phyloP scores from a whole-genome alignment of 1,140 invertebrate genomes.

The Drosophila burlai region DNA sequence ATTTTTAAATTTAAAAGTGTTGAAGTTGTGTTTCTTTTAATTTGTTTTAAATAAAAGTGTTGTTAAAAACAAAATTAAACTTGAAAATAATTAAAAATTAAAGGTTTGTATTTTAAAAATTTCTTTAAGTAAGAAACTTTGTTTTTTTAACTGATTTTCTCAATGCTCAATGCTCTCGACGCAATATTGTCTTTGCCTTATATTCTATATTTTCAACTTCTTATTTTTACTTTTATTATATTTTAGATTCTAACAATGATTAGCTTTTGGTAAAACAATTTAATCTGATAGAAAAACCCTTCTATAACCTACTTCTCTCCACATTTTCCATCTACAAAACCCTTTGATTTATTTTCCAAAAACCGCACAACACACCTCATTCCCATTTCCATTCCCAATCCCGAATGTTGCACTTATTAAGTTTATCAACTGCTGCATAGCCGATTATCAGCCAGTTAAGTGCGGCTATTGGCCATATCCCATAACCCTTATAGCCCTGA shows the following conservation, averaged over 20 bases:
- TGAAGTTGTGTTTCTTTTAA: not conserved
- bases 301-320: not conserved
- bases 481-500: constrained; percentile 20
- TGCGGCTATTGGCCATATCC: constrained; percentile 21
- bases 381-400: not conserved
- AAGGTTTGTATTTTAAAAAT: no score
- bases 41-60: not conserved
- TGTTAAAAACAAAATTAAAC: not conserved
- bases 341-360: constrained; percentile 9
- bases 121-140: not conserved
- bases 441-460: constrained; percentile 39
- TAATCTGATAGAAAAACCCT: not conserved
- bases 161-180: no score
- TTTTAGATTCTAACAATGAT: not conserved
- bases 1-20: not conserved
- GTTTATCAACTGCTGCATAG: constrained; percentile 35
- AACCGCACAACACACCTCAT: not conserved
- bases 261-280: no score
- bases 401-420: constrained; percentile 22
- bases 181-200: not conserved
- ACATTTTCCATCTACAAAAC: not conserved
- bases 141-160: no score
- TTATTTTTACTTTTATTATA: not conserved
- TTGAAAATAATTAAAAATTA: not conserved
- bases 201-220: not conserved